phyloP scores from a whole-genome alignment of 2,113 vertebrate species.

The Narcine bancroftii region DNA sequence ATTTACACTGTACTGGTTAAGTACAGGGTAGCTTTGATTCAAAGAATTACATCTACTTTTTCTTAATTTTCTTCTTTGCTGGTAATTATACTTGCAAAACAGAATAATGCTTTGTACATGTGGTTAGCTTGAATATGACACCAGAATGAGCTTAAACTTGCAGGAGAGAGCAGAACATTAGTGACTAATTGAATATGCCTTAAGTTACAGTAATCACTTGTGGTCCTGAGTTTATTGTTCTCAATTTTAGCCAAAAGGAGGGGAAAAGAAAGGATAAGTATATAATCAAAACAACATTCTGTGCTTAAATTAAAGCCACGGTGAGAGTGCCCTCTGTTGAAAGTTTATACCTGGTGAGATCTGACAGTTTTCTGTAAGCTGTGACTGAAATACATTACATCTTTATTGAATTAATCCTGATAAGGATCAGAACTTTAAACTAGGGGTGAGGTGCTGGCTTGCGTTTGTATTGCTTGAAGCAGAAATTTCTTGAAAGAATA shows the following conservation, averaged over 20 bases:
- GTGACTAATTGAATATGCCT: conserved; percentile 35
- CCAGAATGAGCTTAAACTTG: conserved; percentile 21
- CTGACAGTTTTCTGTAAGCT: conserved; percentile 80
- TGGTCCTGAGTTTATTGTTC: conserved; percentile 28
- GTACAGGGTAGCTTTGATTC: neutral
- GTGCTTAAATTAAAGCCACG: conserved; percentile 50
- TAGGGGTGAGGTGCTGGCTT: conserved; percentile 88
- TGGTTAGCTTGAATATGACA: neutral
- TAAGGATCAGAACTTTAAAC: conserved; percentile 99
- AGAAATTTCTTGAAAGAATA: conserved; percentile 81
- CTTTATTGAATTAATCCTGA: conserved; percentile 99
- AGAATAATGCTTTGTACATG: neutral
- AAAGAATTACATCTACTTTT: neutral
- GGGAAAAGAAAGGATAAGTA: conserved; percentile 28
- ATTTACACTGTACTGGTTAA: neutral
- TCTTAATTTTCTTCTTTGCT: neutral
- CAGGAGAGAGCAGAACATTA: conserved; percentile 33
- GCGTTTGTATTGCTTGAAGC: conserved; percentile 82
- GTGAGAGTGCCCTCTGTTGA: conserved; percentile 77
- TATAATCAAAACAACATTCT: conserved; percentile 37
- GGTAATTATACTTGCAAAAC: conserved; percentile 8
- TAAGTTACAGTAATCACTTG: conserved; percentile 36
- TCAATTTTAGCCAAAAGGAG: conserved; percentile 37
- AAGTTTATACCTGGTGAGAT: conserved; percentile 78
- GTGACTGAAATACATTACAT: conserved; percentile 94